Evolutionary conservation across 2,797 vertebrate species (phyloP).

Genomic region (Gorsachius magnificus): DNA sequence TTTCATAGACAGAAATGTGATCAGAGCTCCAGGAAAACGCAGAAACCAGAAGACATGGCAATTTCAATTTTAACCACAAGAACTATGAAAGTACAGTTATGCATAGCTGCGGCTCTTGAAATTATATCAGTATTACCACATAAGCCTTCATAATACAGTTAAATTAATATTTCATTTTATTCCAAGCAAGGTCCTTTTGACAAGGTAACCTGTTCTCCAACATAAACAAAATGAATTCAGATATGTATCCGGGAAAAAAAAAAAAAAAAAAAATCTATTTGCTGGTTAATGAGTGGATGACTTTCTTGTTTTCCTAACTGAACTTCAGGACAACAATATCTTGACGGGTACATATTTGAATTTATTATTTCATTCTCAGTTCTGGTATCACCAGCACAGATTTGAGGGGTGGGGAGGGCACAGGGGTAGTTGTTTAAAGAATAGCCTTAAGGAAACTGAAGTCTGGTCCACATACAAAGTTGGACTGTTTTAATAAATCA

Average conservation of each 20-base stretch:
- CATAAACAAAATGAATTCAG: not conserved
- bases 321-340: not conserved
- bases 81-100: slow-evolving; percentile 26
- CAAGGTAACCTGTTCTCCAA: not conserved
- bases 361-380: not conserved
- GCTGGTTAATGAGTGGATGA: not conserved
- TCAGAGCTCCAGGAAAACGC: slow-evolving; percentile 43
- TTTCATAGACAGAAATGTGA: slow-evolving; percentile 59
- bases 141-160: slow-evolving; percentile 15
- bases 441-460: not conserved
- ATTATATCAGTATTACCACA: slow-evolving; percentile 22
- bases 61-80: slow-evolving; percentile 52
- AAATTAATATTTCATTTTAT: slow-evolving; percentile 42
- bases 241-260: not conserved
- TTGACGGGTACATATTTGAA: not conserved
- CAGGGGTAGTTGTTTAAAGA: not conserved
- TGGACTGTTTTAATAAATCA: slow-evolving; percentile 30
- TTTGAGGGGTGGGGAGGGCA: not conserved
- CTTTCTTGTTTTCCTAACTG: not conserved
- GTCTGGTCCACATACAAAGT: not conserved
- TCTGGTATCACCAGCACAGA: not conserved
- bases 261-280: not conserved
- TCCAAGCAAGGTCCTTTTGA: not conserved
- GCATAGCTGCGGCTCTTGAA: not conserved
- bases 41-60: slow-evolving; percentile 46